Evolutionary conservation across 2,797 vertebrate species (phyloP), one percentile per base, ranked within the genome.

Genomic region (Argya squamiceps): DNA sequence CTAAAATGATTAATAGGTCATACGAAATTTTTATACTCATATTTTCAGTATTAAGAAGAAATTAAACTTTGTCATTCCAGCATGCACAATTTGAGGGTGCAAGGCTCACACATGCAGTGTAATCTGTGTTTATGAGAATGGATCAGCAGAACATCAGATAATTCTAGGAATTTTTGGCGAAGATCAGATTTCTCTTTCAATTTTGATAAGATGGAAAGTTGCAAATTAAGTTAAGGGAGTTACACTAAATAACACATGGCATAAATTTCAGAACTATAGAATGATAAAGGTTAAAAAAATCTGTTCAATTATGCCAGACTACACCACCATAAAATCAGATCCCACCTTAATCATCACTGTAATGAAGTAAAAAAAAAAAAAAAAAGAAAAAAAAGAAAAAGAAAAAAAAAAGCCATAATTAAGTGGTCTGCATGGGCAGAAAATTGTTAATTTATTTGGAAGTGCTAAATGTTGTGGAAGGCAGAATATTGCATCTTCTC

Each of bases 201-300:
- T 15, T 47, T 24, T 30, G 7, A 29, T 18, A 81, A 77, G 15
- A 12, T 18, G 34, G 5, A 4, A 60, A 92, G 55, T 15, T 53
- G 11, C 3, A 53, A 78, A 82, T 43, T 27, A 68, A 64, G 30
- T 47, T 30, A 44, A 70, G 11, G 15, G 56, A 70, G 13, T 15
- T 63, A 22, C 4, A n/a, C 30, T 15, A 56, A 74, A 65, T 24
- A 79, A 37, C 6, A 58, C 3, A 8, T 15, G 6, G 2, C 34
- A 20, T 52, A 29, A 75, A 55, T 15, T 41, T 53, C 27, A 73
- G 3, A 9, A 44, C 4, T 29, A 5, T 29, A 62, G 59, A 63
- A 8, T 2, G 0, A 4, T 18, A 39, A 4, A 73, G 17, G 7
- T 39, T 39, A 1, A 4, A 58, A 63, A 70, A 27, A 23, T 23